Base-by-base conservation (phyloP, 2,888 invertebrate species). In the Elysia crispata region DNA sequence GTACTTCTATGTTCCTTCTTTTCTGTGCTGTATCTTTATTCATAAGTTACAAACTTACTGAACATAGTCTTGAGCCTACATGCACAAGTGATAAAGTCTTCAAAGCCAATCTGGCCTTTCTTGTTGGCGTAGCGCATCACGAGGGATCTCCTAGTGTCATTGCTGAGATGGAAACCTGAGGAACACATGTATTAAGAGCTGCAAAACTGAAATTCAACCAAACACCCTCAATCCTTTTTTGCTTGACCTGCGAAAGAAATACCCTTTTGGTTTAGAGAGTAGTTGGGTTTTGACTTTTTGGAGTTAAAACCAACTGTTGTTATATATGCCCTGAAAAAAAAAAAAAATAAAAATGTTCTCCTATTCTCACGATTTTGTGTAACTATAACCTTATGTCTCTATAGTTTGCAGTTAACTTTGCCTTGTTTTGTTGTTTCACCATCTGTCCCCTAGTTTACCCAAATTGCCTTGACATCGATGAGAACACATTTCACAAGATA, bases 1-100 rank as follows among this genome's bases (percentile, higher is more conserved):
- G 3, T 41, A 41, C 5, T 3, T 6, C 41, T 41, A 41, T 41
- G 11, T 41, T 41, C 41, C 3, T 11, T 11, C 11, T 41, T 41
- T 41, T 6, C 11, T 41, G 3, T 6, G 41, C 5, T 41, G 41
- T 11, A 41, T 6, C 3, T 11, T 41, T 41, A 3, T 25, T 20
- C 8, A 91, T n/a, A n/a, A n/a, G n/a, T n/a, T n/a, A n/a, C n/a
- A n/a, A n/a, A n/a, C 95, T 94, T 93, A 97, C 98, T 97, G 91
- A 98, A 97, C 96, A 97, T 97, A 76, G 96, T 95, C 94, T 97
- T 98, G 83, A 98, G 94, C 92, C 97, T 95, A 85, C 98, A 96
- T 41, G 97, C 95, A 92, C 97, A 98, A 95, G 97, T 96, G 86
- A 98, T 96, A 92, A 96, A 98, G 92, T 98, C 98, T 89, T 98